These are phyloP conservation scores for Ophion slaviceki DNA, from an alignment of 2,888 invertebrate species.

Conservation along the genomic window DNA sequence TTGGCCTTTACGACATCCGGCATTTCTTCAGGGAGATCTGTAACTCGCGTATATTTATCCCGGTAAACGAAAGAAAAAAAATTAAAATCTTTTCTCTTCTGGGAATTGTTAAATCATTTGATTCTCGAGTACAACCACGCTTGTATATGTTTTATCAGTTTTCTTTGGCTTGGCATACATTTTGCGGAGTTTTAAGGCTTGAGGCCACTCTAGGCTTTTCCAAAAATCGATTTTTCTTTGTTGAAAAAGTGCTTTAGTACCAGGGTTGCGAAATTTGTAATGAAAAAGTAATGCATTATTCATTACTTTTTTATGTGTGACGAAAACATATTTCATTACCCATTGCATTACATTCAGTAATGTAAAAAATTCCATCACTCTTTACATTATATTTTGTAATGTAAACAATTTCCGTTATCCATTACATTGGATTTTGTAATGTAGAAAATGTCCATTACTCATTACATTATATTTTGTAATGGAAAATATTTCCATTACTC, in stretches of 20 bases:
- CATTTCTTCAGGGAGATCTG: conserved; percentile 20
- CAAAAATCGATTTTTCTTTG: neutral
- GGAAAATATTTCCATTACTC: no score
- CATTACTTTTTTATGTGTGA: no score
- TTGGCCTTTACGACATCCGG: conserved; percentile 47
- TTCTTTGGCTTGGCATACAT: neutral
- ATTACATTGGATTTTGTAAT: no score
- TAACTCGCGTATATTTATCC: conserved; percentile 23
- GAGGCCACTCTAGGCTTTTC: neutral
- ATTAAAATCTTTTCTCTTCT: neutral
- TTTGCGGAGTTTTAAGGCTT: no score
- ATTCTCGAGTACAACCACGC: neutral
- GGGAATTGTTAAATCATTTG: conserved; percentile 3
- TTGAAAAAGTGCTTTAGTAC: neutral
- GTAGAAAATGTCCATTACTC: no score
- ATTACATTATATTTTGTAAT: no score
- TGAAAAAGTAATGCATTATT: no score
- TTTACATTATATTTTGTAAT: no score
- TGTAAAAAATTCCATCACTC: no score
- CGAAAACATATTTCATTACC: no score
- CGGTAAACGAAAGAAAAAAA: neutral
- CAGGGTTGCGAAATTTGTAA: neutral
- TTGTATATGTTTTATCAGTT: neutral
- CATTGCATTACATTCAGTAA: no score
- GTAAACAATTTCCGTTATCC: no score